Evolutionary conservation across 2,113 vertebrate species (phyloP), one percentile per base, ranked within the genome.

Genomic region (Caranx melampygus): DNA sequence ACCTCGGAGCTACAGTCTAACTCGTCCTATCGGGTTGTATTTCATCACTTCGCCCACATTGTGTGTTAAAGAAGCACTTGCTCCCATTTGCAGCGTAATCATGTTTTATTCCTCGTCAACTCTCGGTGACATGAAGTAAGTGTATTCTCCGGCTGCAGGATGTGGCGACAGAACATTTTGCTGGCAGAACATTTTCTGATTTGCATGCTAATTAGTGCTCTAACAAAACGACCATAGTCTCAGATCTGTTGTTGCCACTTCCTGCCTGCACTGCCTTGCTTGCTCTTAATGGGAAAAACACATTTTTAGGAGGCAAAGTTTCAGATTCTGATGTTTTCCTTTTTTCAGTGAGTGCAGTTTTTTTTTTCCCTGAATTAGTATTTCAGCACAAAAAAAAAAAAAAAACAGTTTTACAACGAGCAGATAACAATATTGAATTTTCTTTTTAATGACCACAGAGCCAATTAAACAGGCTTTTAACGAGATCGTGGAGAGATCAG

Each of bases 201-300:
- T 90, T 86, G 74, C 83, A 88, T 89, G 85, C 80, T 85, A 89
- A 91, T 90, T 87, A 84, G 78, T 15, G 6, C 73, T 62, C 18
- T 6, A 70, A 64, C 49, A 83, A 85, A 86, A 86, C 14, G 1
- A 79, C 37, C 70, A 80, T 64, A 61, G 74, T 81, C 60, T 78
- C 51, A 58, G 69, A 79, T 69, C 70, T 84, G 76, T 63, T 64
- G 11, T 37, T 72, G 81, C 73, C 79, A 73, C 63, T 44, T 61
- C 54, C 54, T 51, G 49, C 72, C 86, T 58, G 82, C 72, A 71
- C 75, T 26, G 76, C 31, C 79, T 11, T 34, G 42, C n/a, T 58
- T 21, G 0, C 71, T 65, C 7, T n/a, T 74, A 82, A 84, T 61
- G 71, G 55, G 13, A 61, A 74, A 74, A 79, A 66, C 37, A 44